Percentiles rank a stretch among this genome's conserved stretches.
phyloP scores from a whole-genome alignment of 2,888 invertebrate genomes.

The Coecobrya sp. region DNA sequence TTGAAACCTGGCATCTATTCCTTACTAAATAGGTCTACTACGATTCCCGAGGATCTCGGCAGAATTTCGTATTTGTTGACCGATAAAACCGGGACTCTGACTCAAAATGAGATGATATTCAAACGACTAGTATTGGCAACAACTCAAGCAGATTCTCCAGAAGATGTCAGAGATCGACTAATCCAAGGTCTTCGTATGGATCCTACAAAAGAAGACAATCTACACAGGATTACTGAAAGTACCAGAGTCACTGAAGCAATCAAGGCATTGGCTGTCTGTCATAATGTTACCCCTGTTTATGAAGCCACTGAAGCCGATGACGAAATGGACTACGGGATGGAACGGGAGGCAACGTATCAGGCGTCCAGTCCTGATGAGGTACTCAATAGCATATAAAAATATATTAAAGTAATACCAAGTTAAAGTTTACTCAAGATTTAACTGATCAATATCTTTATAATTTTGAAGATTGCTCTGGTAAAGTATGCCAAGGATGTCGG shows the following conservation, averaged over 20 bases:
- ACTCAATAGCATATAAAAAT: neutral
- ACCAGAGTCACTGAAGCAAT: conserved; percentile 94
- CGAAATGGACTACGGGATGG: conserved; percentile 85
- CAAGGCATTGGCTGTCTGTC: conserved; percentile 98
- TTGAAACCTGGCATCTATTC: conserved; percentile 3
- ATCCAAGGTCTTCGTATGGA: conserved; percentile 79
- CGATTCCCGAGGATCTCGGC: conserved; percentile 99
- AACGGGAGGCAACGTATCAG: conserved; percentile 89
- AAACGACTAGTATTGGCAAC: conserved; percentile 90
- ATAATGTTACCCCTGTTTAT: conserved; percentile 99
- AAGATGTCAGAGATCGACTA: conserved; percentile 83
- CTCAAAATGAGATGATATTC: conserved; percentile 99
- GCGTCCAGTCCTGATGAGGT: conserved; percentile 93
- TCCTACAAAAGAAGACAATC: conserved; percentile 62
- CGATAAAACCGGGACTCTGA: conserved; percentile 99
- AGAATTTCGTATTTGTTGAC: conserved; percentile 98
- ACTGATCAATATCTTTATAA: neutral
- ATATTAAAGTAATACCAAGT: too few species aligned
- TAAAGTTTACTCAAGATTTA: too few species aligned
- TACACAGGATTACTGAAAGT: conserved; percentile 83
- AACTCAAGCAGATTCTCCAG: conserved; percentile 82
- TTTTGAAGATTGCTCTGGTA: conserved; percentile 90
- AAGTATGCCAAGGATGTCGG: conserved; percentile 92
- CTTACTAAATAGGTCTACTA: conserved; percentile 92
- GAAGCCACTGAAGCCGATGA: conserved; percentile 89